Percentiles rank a stretch among this genome's conserved stretches.
Conservation (phyloP, 2,113 vertebrate genomes). For the Andinoacara biseriatus region DNA sequence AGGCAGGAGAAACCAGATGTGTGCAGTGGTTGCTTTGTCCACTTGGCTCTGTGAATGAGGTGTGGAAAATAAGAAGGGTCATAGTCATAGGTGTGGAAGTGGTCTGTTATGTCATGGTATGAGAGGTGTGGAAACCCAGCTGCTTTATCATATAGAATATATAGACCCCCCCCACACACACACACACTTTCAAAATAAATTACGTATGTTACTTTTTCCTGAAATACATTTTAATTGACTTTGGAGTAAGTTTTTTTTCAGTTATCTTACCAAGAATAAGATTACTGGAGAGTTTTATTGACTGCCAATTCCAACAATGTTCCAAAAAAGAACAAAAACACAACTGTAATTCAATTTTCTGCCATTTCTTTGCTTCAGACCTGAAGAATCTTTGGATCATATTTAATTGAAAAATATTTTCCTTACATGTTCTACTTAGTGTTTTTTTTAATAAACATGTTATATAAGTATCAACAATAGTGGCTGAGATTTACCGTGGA, state of each 20-base stretch:
- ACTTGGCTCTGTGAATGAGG: conserved; percentile 22
- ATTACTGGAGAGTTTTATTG: background rate
- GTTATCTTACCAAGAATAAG: conserved; percentile 4
- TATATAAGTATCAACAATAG: background rate
- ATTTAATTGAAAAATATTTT: background rate
- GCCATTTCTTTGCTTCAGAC: background rate
- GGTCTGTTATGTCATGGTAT: background rate
- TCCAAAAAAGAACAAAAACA: conserved; percentile 28
- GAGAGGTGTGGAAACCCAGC: background rate
- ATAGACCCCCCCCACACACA: too few relatives aligned
- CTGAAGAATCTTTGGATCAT: background rate
- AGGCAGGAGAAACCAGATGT: conserved; percentile 57
- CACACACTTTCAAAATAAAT: background rate
- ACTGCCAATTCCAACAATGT: conserved; percentile 8
- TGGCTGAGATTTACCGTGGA: background rate
- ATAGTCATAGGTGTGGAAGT: background rate
- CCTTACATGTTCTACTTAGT: background rate
- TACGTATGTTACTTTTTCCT: background rate
- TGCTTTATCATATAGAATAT: background rate
- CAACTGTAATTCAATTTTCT: background rate
- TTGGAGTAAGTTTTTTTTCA: background rate
- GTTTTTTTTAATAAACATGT: background rate
- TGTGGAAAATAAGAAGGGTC: background rate
- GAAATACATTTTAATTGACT: background rate
- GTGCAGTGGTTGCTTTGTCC: conserved; percentile 15